Evolutionary conservation across 2,113 vertebrate genomes (phyloP).

Genomic region (Phaethornis superciliosus): DNA sequence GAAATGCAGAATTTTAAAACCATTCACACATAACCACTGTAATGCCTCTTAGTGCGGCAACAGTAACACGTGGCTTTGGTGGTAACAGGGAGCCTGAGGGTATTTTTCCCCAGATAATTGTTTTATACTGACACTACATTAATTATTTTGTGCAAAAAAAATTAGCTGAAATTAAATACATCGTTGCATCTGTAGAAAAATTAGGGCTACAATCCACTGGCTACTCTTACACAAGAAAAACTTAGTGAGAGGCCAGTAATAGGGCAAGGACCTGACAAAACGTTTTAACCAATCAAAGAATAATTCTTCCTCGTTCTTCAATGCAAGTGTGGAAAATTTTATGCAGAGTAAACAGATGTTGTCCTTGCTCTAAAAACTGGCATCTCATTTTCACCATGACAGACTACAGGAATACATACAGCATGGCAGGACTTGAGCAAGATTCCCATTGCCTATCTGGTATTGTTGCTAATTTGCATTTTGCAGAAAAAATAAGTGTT

Average conservation of each 20-base stretch:
- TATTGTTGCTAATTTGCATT: background rate
- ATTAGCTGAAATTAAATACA: background rate
- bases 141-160: background rate
- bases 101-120: background rate
- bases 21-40: accelerated
- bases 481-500: background rate
- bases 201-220: background rate
- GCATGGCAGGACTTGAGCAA: background rate
- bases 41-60: background rate
- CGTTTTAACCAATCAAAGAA: background rate
- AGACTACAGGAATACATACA: background rate
- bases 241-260: background rate
- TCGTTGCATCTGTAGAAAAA: background rate
- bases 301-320: background rate
- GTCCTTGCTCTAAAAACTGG: background rate
- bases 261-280: background rate
- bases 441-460: background rate
- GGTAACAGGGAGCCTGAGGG: background rate
- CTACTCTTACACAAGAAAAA: background rate
- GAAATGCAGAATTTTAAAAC: background rate
- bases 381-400: background rate
- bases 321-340: background rate
- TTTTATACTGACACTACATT: background rate
- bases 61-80: accelerated
- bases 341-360: background rate